Base-by-base conservation (phyloP, 2,797 vertebrate species). In the Myoxocephalus aenaeus region DNA sequence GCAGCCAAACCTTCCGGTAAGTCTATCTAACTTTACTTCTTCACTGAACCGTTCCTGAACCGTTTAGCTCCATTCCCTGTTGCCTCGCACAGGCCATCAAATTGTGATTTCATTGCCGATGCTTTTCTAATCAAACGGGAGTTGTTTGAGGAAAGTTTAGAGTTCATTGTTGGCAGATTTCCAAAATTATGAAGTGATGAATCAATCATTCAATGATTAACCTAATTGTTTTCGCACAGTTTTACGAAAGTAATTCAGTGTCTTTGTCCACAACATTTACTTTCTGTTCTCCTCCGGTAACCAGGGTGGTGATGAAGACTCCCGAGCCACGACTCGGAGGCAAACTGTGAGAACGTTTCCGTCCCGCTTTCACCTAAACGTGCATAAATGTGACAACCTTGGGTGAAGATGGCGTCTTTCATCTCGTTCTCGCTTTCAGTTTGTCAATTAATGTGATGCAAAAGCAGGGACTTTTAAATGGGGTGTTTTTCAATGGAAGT, bases 371-470 rank as follows among this genome's bases (percentile, higher is more conserved):
- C 54, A 51, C 61, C 20, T 53, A 5, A 29, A 42, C 1, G 5
- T 14, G 46, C 65, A 68, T 34, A 22, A 53, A 61, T 68, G 56
- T 68, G 65, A 53, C 56, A 61, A 25, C 44, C 61, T 5, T 10
- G 10, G 56, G 69, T 50, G 40, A 25, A 70, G 59, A 70, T 20
- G 10, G 50, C 15, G 53, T 42, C 69, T 70, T 70, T 70, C 42
- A 61, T 61, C 69, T 61, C 44, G 13, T 38, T 70, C 44, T 70
- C 54, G 11, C 44, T 44, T 34, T 70, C 57, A 50, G 42, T 50
- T 70, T 70, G 44, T 70, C 57, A 70, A 61, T 59, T 48, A 70
- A 48, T 6, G n/a, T 50, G 69, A 70, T n/a, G 0, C 42, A 59
- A 50, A 61, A 61, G 56, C 29, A 18, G 0, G 2, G 18, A 22